phyloP scores from a whole-genome alignment of 2,888 invertebrate genomes.

The Hirtodrosophila confusa region DNA sequence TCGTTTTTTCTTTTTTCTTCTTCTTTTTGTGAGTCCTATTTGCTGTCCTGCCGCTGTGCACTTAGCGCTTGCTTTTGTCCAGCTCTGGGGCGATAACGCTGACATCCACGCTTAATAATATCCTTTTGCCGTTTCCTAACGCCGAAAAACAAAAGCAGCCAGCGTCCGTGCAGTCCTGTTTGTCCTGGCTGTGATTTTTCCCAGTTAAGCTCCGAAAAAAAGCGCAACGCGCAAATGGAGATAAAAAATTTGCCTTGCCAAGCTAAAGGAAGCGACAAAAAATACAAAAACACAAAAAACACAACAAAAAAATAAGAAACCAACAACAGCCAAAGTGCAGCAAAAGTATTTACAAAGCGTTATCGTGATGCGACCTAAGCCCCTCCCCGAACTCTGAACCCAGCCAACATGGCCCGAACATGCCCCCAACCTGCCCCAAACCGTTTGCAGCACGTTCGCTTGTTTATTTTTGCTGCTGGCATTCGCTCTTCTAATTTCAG shows the following conservation, averaged over 20 bases:
- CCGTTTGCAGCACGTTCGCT: constrained; percentile 55
- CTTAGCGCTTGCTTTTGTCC: constrained; percentile 61
- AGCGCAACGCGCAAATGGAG: constrained; percentile 75
- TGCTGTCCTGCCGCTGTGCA: constrained; percentile 56
- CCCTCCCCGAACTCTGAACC: constrained; percentile 56
- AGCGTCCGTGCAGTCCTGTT: constrained; percentile 37
- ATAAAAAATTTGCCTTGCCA: constrained; percentile 75
- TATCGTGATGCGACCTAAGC: constrained; percentile 71
- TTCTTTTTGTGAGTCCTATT: constrained; percentile 31
- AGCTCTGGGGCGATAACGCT: constrained; percentile 67
- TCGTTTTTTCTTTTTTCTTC: background rate
- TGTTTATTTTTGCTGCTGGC: constrained; percentile 74
- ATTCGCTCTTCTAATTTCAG: constrained; percentile 72
- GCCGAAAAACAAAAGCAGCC: constrained; percentile 70
- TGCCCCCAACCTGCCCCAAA: constrained; percentile 14
- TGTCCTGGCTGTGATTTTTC: constrained; percentile 70
- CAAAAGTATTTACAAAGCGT: constrained; percentile 79
- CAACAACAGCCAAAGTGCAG: constrained; percentile 76
- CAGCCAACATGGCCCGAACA: constrained; percentile 10
- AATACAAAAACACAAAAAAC: constrained; percentile 31
- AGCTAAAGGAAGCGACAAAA: constrained; percentile 73
- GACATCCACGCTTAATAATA: constrained; percentile 80
- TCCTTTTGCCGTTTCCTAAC: constrained; percentile 62
- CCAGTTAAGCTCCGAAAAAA: constrained; percentile 52
- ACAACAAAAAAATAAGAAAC: constrained; percentile 42